These are phyloP conservation scores for Yoshiicerus persimilis DNA, from an alignment of 1,140 invertebrate species.

Conservation along the genomic window DNA sequence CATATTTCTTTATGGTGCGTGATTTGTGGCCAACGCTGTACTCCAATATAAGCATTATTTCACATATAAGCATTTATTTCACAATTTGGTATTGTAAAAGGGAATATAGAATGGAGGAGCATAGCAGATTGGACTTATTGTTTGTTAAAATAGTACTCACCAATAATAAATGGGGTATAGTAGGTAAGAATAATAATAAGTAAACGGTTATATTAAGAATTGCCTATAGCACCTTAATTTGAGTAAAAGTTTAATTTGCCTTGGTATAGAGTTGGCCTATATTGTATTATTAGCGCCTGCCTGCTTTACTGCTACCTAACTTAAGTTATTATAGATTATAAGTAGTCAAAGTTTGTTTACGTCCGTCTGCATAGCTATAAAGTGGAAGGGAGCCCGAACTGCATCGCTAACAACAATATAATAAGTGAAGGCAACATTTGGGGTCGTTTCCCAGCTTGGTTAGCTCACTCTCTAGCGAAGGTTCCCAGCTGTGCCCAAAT, in stretches of 20 bases:
- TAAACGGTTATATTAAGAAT: background rate
- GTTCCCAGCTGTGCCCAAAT: conserved; percentile 31
- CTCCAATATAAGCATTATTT: too few relatives aligned
- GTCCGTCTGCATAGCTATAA: background rate
- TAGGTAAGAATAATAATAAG: too few relatives aligned
- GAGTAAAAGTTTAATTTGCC: background rate
- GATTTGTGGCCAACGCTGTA: too few relatives aligned
- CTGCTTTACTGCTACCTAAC: background rate
- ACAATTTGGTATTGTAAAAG: too few relatives aligned
- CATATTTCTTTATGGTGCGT: too few relatives aligned
- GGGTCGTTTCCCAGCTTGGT: background rate
- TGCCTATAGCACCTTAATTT: background rate
- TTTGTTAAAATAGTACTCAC: too few relatives aligned
- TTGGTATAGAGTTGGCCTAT: background rate
- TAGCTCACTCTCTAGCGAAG: background rate
- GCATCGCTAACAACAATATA: background rate
- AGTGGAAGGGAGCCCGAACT: background rate
- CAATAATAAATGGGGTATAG: too few relatives aligned
- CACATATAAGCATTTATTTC: too few relatives aligned
- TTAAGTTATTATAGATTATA: background rate
- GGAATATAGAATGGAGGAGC: too few relatives aligned
- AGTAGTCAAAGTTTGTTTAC: background rate
- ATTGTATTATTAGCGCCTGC: background rate
- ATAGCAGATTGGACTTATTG: too few relatives aligned
- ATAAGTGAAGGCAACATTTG: background rate